Percentiles rank a stretch among this genome's conserved stretches.
Evolutionary conservation across 2,113 vertebrate genomes (phyloP).

Genomic region (Atrichornis clamosus): DNA sequence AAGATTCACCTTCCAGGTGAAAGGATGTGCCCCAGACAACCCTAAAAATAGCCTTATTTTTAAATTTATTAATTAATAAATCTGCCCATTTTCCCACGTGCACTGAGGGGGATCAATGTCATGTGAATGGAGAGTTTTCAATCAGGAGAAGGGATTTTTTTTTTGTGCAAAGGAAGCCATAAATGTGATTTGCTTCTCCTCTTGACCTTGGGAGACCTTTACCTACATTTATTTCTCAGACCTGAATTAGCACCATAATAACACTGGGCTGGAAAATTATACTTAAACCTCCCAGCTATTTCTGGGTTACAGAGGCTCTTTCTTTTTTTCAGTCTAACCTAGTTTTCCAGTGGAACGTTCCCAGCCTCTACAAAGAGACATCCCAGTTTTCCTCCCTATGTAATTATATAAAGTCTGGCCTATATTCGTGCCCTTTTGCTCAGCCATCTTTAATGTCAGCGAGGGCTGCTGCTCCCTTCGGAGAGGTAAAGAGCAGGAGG

Average conservation of each 20-base stretch:
- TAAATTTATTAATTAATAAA: background rate
- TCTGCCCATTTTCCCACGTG: background rate
- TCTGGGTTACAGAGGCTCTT: conserved; percentile 55
- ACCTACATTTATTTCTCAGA: conserved; percentile 57
- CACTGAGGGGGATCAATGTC: background rate
- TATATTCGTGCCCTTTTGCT: background rate
- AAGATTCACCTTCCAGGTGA: background rate
- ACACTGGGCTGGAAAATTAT: conserved; percentile 54
- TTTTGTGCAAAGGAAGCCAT: background rate
- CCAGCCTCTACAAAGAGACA: conserved; percentile 49
- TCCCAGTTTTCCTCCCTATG: conserved; percentile 34
- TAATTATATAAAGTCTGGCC: conserved; percentile 58
- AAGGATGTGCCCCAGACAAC: background rate
- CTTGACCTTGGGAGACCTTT: conserved; percentile 52
- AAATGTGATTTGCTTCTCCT: conserved; percentile 4
- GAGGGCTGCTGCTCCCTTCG: background rate
- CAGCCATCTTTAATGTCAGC: background rate
- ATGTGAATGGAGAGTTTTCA: background rate
- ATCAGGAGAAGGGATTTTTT: background rate
- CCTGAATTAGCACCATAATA: conserved; percentile 60
- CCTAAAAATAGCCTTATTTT: background rate
- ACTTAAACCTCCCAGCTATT: conserved; percentile 60
- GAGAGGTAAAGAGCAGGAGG: background rate
- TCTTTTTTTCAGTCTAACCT: conserved; percentile 63
- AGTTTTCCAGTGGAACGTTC: conserved; percentile 60